Conservation (phyloP, 2,797 vertebrate genomes). For the Gephyroberyx darwinii region DNA sequence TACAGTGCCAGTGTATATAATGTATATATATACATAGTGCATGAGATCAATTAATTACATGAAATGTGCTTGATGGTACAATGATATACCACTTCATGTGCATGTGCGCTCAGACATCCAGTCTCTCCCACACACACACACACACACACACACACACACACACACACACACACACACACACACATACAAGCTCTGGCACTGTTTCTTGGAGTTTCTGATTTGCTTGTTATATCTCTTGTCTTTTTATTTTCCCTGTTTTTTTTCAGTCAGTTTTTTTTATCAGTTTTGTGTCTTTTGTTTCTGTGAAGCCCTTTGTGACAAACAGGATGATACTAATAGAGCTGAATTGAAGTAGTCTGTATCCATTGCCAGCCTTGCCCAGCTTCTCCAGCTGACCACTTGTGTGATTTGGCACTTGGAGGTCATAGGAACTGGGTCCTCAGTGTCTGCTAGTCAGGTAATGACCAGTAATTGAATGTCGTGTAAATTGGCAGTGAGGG, state of each 20-base stretch:
- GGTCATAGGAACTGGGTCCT: slow-evolving; percentile 39
- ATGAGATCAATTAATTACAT: background rate
- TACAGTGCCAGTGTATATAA: background rate
- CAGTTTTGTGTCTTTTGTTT: background rate
- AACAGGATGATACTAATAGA: slow-evolving; percentile 19
- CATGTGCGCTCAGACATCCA: too few relatives aligned
- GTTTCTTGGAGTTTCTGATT: slow-evolving; percentile 2
- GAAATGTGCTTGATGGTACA: background rate
- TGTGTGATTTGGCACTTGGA: slow-evolving; percentile 47
- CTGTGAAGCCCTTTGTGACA: slow-evolving; percentile 18
- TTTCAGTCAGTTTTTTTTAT: too few relatives aligned
- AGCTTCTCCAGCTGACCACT: slow-evolving; percentile 38
- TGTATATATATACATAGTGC: background rate
- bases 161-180: too few relatives aligned
- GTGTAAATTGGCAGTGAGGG: slow-evolving; percentile 68
- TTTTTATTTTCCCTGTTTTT: slow-evolving; percentile 3
- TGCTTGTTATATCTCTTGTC: slow-evolving; percentile 5
- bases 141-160: background rate
- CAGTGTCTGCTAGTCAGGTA: slow-evolving; percentile 44
- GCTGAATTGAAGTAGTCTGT: slow-evolving; percentile 18
- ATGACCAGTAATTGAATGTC: slow-evolving; percentile 66
- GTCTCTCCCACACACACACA: background rate
- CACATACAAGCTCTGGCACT: background rate
- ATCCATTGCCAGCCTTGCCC: slow-evolving; percentile 25
- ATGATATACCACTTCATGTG: too few relatives aligned